Evolutionary conservation across 2,888 invertebrate genomes (phyloP).

Genomic region (Lycaena phlaeas): DNA sequence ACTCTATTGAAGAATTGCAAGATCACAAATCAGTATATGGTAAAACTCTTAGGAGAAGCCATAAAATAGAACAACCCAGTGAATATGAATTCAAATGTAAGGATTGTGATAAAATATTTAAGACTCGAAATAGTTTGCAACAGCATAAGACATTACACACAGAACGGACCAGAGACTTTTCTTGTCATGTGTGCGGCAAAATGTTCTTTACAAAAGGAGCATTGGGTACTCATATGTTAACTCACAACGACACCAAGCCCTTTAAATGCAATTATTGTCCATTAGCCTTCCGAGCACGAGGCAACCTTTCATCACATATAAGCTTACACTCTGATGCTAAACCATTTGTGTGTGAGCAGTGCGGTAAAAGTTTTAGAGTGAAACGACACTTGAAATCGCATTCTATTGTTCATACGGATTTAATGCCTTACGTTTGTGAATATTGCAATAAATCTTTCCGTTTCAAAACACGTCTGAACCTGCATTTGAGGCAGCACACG

Average conservation of each 20-base stretch:
- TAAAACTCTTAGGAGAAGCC: constrained; percentile 24
- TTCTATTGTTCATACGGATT: constrained; percentile 59
- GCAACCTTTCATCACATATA: constrained; percentile 53
- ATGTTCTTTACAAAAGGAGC: constrained; percentile 66
- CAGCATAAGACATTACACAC: constrained; percentile 58
- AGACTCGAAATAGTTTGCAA: constrained; percentile 46
- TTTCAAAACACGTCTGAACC: constrained; percentile 55
- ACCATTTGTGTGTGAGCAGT: constrained; percentile 62
- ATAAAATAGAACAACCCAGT: constrained; percentile 12
- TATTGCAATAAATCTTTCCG: constrained; percentile 59
- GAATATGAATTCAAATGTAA: constrained; percentile 45
- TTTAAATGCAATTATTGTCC: constrained; percentile 60
- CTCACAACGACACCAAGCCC: constrained; percentile 52
- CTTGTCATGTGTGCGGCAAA: constrained; percentile 61
- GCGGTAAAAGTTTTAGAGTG: constrained; percentile 56
- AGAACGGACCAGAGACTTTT: constrained; percentile 52
- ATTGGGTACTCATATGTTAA: constrained; percentile 51
- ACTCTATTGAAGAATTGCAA: constrained; percentile 38
- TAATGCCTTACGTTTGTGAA: constrained; percentile 55
- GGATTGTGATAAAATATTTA: constrained; percentile 50
- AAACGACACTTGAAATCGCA: constrained; percentile 63
- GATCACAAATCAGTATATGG: constrained; percentile 45
- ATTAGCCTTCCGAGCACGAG: constrained; percentile 51
- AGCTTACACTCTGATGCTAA: constrained; percentile 53
- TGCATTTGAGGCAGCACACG: constrained; percentile 60